A percentile compares a stretch with the other conserved stretches of the same genome.
These are phyloP conservation scores for Spodoptera littoralis DNA, from an alignment of 2,888 invertebrate species.

Conservation along the genomic window DNA sequence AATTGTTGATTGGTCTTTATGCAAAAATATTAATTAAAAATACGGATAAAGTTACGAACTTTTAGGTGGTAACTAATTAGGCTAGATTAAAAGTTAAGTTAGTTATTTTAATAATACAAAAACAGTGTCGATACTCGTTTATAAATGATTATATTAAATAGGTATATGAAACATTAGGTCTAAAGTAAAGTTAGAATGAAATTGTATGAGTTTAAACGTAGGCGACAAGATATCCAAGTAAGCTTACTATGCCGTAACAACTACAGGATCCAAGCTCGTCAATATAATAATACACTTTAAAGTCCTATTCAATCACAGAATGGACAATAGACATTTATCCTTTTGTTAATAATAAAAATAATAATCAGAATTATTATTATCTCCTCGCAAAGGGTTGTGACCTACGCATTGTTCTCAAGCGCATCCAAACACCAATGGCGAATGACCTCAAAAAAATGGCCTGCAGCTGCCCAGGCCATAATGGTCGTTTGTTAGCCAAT, in stretches of 20 bases:
- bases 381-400: slow-evolving; percentile 68
- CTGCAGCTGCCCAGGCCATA: slow-evolving; percentile 81
- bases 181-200: slow-evolving; percentile 14
- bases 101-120: too few species aligned
- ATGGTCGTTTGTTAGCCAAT: slow-evolving; percentile 80
- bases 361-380: slow-evolving; percentile 44
- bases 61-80: too few species aligned
- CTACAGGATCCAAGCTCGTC: slow-evolving; percentile 10
- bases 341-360: slow-evolving; percentile 41
- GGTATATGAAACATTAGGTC: slow-evolving; percentile 2
- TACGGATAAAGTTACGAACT: too few species aligned
- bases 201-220: slow-evolving; percentile 27
- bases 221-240: slow-evolving; percentile 30
- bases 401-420: slow-evolving; percentile 69
- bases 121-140: too few species aligned
- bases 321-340: slow-evolving; percentile 22
- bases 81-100: too few species aligned
- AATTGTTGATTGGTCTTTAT: too few species aligned
- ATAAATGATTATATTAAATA: too few species aligned
- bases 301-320: slow-evolving; percentile 24
- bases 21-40: too few species aligned
- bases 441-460: slow-evolving; percentile 75
- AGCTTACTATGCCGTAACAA: slow-evolving; percentile 19
- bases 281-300: slow-evolving; percentile 15
- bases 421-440: slow-evolving; percentile 80